Evolutionary conservation across 2,888 invertebrate genomes (phyloP).

Genomic region (Automeris io): DNA sequence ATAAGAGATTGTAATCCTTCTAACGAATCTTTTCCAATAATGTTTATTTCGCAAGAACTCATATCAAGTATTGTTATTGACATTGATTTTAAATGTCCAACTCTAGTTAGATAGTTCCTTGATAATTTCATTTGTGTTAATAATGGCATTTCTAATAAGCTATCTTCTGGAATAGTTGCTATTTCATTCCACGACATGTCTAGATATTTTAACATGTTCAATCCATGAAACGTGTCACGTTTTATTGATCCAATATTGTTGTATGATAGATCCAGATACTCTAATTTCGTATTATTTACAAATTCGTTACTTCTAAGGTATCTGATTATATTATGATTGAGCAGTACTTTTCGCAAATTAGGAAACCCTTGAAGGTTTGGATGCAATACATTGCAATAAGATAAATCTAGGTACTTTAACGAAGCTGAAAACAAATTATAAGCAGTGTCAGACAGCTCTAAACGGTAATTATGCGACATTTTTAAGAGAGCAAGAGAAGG

Average conservation of each 20-base stretch:
- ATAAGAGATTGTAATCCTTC: constrained; percentile 77
- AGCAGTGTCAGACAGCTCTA: constrained; percentile 60
- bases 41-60: constrained; percentile 81
- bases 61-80: constrained; percentile 78
- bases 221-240: constrained; percentile 76
- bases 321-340: constrained; percentile 81
- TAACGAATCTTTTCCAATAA: constrained; percentile 74
- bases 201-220: constrained; percentile 75
- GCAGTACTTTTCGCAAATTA: constrained; percentile 72
- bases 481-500: constrained; percentile 77
- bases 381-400: constrained; percentile 78
- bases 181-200: constrained; percentile 85
- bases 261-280: constrained; percentile 79
- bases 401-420: constrained; percentile 76
- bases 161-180: constrained; percentile 73
- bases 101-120: constrained; percentile 78
- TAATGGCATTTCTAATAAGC: constrained; percentile 78
- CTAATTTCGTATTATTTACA: constrained; percentile 76
- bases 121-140: constrained; percentile 80
- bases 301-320: constrained; percentile 78
- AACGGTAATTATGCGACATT: constrained; percentile 78
- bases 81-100: constrained; percentile 76
- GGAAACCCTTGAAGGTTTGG: constrained; percentile 80
- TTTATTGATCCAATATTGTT: constrained; percentile 80
- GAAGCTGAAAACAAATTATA: constrained; percentile 65